These are phyloP conservation scores for Drosophila simulans DNA, from an alignment of 1,140 invertebrate species.

Conservation along the genomic window DNA sequence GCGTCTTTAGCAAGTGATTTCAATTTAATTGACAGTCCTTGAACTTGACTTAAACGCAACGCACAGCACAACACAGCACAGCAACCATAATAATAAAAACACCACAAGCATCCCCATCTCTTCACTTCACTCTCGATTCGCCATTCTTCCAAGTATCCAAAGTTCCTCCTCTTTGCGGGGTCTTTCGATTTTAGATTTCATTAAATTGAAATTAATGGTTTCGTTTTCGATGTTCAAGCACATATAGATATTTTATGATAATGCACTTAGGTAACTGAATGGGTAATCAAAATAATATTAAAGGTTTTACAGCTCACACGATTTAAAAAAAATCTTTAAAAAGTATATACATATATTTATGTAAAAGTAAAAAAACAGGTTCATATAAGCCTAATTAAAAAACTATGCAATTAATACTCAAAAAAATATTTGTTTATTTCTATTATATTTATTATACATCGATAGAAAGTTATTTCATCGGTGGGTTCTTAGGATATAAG, in stretches of 20 bases:
- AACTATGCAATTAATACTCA: no score
- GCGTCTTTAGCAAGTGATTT: slow-evolving; percentile 81
- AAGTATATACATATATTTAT: no score
- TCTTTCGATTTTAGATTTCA: slow-evolving; percentile 5
- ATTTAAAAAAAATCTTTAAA: not conserved
- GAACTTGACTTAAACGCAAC: slow-evolving; percentile 83
- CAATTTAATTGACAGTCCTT: slow-evolving; percentile 84
- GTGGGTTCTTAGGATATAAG: no score
- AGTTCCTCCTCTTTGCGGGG: not conserved
- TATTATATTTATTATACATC: no score
- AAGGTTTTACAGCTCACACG: not conserved
- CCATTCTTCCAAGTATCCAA: slow-evolving; percentile 1
- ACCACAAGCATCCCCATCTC: slow-evolving; percentile 28
- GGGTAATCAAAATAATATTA: not conserved
- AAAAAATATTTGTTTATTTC: no score
- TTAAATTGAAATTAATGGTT: not conserved
- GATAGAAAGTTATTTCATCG: no score
- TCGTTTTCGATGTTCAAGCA: not conserved
- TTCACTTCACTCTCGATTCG: slow-evolving; percentile 25
- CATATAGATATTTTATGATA: not conserved
- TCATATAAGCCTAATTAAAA: no score
- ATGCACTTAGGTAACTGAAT: not conserved
- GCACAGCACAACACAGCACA: slow-evolving; percentile 49
- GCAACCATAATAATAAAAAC: slow-evolving; percentile 27
- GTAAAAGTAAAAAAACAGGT: not conserved